Conservation (phyloP, 2,797 vertebrate species). For the Babyrousa celebensis region DNA sequence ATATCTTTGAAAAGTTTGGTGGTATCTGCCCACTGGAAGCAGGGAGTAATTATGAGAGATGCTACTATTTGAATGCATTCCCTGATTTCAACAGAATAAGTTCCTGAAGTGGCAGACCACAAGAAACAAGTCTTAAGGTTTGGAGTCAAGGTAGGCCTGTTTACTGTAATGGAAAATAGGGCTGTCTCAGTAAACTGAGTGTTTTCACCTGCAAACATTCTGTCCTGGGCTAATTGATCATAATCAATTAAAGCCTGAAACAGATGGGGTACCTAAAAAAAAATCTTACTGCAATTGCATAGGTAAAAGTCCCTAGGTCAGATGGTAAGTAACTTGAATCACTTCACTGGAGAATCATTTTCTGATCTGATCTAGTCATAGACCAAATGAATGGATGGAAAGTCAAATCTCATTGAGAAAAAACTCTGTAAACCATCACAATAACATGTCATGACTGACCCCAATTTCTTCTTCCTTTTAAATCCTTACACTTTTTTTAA, state of each 20-base stretch:
- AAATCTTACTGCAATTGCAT: neutral
- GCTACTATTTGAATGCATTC: too few species aligned
- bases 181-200: neutral
- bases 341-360: neutral
- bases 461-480: neutral
- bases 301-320: neutral
- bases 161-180: neutral
- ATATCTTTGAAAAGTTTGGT: neutral
- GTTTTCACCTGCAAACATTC: neutral
- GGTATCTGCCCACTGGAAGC: neutral
- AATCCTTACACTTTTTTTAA: neutral
- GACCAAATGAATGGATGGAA: neutral
- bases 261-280: neutral
- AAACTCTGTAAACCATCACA: neutral
- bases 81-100: too few species aligned
- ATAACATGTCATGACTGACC: neutral
- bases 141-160: neutral
- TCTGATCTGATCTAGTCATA: neutral
- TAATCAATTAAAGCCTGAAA: neutral
- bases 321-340: neutral
- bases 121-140: too few species aligned
- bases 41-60: neutral
- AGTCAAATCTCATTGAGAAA: neutral
- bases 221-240: neutral
- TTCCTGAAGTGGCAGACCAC: neutral